Conservation (phyloP, 2,113 vertebrate species). For the Rattus norvegicus region DNA sequence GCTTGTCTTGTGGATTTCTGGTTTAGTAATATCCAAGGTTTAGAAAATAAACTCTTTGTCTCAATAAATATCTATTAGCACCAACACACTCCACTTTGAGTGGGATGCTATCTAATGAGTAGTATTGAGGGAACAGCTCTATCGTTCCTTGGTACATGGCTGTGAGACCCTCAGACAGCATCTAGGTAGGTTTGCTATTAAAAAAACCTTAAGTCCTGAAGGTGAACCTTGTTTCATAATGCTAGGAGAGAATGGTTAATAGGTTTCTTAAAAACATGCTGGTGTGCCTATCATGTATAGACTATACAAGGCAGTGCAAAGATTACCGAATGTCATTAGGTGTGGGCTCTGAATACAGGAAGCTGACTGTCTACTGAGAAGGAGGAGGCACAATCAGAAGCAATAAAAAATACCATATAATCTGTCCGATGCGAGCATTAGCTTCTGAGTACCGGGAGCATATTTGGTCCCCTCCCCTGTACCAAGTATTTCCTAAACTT, state of each 20-base stretch:
- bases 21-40: background rate
- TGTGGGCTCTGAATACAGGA: background rate
- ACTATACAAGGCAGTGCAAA: background rate
- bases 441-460: background rate
- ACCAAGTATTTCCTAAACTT: background rate
- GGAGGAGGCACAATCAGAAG: background rate
- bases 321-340: background rate
- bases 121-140: background rate
- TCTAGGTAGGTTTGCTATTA: background rate
- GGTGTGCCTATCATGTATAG: background rate
- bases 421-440: background rate
- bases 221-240: slow-evolving; percentile 28
- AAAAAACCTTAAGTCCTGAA: background rate
- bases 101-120: background rate
- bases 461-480: background rate
- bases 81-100: background rate
- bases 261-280: background rate
- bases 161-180: background rate
- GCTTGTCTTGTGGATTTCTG: background rate
- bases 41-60: background rate
- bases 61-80: background rate
- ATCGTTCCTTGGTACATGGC: background rate
- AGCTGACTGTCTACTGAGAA: background rate
- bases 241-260: background rate
- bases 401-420: background rate